Evolutionary conservation across 1,140 invertebrate genomes (phyloP), one percentile per base, ranked within the genome.

Genomic region (Leguminivora glycinivorella): DNA sequence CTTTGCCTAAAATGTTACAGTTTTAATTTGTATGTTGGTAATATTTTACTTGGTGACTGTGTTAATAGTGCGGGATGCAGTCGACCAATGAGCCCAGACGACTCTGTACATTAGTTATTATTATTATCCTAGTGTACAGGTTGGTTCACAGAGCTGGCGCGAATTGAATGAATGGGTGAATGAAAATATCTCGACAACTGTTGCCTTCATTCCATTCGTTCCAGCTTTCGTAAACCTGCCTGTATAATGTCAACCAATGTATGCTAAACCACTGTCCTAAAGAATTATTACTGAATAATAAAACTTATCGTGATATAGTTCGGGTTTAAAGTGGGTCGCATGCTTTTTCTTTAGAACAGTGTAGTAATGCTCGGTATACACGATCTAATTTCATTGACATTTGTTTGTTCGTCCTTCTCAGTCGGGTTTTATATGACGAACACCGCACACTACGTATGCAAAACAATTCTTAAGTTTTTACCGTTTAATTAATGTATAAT

Each of bases 391-490:
- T 22, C 47, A 52, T 22, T 52, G 47, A 52, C n/a, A 52, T 17
- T 52, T 52, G 19, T 22, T 22, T 52, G 47, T 22, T 52, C 47
- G 47, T 52, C 47, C 22, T 2, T 52, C 19, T 52, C 47, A 52
- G 47, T 52, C 47, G 47, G 7, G 47, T 52, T 52, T 22, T 22
- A n/a, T 43, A 43, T 9, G 47, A 22, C 47, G 47, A 52, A 52
- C 47, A 52, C 47, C 47, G 47, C 47, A 52, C 47, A 52, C 47
- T 52, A 52, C 47, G 47, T 52, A 52, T 52, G 47, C 14, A 22
- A 52, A 52, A 17, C n/a, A 17, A 52, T 52, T 22, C 17, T 52
- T 52, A 52, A 52, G 19, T 52, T 52, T 52, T 52, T 9, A 22
- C 2, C 19, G 9, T 52, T 52, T 52, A 52, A 52, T 22, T 22